A percentile compares a stretch with the other conserved stretches of the same genome.
These are phyloP conservation scores for Drosophila subpulchrella DNA, from an alignment of 1,140 invertebrate species.

Conservation along the genomic window DNA sequence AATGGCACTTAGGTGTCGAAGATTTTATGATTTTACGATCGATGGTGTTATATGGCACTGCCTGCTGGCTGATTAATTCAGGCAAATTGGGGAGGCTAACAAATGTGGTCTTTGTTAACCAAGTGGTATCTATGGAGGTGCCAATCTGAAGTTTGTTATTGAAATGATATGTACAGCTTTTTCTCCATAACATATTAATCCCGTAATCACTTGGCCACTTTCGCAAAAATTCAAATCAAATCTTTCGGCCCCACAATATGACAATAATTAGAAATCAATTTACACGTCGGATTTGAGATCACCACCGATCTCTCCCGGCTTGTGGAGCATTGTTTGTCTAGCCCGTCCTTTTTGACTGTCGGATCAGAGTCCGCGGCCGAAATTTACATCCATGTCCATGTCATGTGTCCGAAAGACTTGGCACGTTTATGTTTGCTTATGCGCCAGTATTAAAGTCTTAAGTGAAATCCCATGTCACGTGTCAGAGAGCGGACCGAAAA, in stretches of 20 bases:
- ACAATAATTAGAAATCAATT: slow-evolving; percentile 76
- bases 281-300: slow-evolving; percentile 67
- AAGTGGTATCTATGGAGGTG: not conserved
- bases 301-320: slow-evolving; percentile 9
- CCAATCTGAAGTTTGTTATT: not conserved
- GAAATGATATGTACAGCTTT: not conserved
- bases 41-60: slow-evolving; percentile 22
- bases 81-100: slow-evolving; percentile 27
- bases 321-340: slow-evolving; percentile 61
- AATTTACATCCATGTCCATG: slow-evolving; percentile 60
- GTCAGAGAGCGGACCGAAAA: slow-evolving; percentile 55
- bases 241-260: slow-evolving; percentile 23
- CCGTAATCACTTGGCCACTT: slow-evolving; percentile 39
- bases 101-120: slow-evolving; percentile 30
- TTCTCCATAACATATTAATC: not conserved
- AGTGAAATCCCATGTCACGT: slow-evolving; percentile 82
- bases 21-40: slow-evolving; percentile 59
- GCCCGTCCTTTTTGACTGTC: slow-evolving; percentile 65
- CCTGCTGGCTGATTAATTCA: slow-evolving; percentile 21
- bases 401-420: slow-evolving; percentile 74
- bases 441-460: slow-evolving; percentile 73
- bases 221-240: slow-evolving; percentile 34
- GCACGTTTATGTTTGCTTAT: slow-evolving; percentile 79
- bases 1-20: slow-evolving; percentile 60
- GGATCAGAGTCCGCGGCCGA: slow-evolving; percentile 57